Evolutionary conservation across 2,888 invertebrate species (phyloP), one percentile per base, ranked within the genome.

Genomic region (Pomacea canaliculata): DNA sequence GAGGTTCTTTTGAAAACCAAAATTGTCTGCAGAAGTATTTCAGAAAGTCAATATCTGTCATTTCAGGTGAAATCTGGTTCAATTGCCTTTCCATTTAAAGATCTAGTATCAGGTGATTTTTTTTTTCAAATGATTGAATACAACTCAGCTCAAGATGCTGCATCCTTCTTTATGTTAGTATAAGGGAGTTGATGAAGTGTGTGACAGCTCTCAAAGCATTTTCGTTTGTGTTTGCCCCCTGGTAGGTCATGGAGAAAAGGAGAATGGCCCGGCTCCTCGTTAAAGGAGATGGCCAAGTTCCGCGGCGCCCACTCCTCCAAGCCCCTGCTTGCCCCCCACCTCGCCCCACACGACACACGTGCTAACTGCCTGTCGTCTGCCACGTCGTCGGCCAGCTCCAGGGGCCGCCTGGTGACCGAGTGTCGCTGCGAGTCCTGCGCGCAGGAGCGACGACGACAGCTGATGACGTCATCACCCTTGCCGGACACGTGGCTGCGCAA

Each of bases 181-280:
- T 37, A 37, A 37, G 37, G 37, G 37, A 37, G 5, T 37, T 3
- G 37, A 5, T 3, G 37, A 37, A 37, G 5, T 37, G 37, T 37
- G 37, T 37, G 37, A 37, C 37, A 37, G 37, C 5, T 5, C 37
- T 37, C 37, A 37, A 37, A 37, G 37, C 4, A 37, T 37, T 37
- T 37, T 37, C 5, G 37, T 37, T 37, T 37, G 49, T 70, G 49
- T 70, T 23, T 70, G 18, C n/a, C n/a, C 18, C 63, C 27, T 19
- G 10, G 9, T 19, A 84, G 83, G 79, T 81, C 79, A 60, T 81
- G 80, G 83, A 84, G 76, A 82, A 84, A 84, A 84, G 84, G 81
- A 80, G 83, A 79, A 51, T 85, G 83, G 85, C 81, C 79, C 72
- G 83, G 80, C 70, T 80, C 79, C 23, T 80, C 73, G 71, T 76